Evolutionary conservation across 2,797 vertebrate species (phyloP), one percentile per base, ranked within the genome.

Genomic region (Eospalax fontanierii): DNA sequence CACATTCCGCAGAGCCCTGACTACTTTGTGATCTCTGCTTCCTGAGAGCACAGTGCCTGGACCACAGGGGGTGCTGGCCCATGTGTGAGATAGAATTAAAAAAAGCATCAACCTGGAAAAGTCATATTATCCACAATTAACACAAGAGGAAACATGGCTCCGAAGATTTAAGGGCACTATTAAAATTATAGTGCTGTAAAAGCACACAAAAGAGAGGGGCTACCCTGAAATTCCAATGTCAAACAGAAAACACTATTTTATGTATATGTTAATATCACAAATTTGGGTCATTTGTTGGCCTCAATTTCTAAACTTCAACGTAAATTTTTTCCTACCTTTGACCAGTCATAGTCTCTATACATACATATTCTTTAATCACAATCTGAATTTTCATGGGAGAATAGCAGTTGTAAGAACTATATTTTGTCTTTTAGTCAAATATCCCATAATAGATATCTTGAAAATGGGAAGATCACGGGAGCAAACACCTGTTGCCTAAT

Each of bases 221-320:
- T 4, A 88, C 22, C 26, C 26, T 6, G 50, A 18, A 82, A 70
- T 91, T 80, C 59, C 38, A 92, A 83, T n/a, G 89, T 78, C 68
- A 86, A 18, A 38, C 4, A 14, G 38, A 71, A 79, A 38, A 91
- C 70, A 6, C 5, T 74, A 61, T 65, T 94, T 43, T 79, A 14
- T 19, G 43, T 4, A 85, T 92, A 87, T 78, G 68, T 43, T 79
- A 76, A 68, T n/a, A 33, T 96, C 40, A 50, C n/a, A 79, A n/a
- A 88, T 89, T 78, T 95, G 35, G 88, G 38, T 26, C 4, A 66
- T 91, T 95, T 61, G 26, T 95, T 94, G 68, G 84, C 33, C 79
- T 93, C 71, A 89, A 95, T 90, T 78, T 94, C 63, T 95, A 81
- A 87, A 93, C 9, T 95, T 82, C 33, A 75, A 68, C 7, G 0